A percentile compares a stretch with the other conserved stretches of the same genome.
Evolutionary conservation across 2,797 vertebrate genomes (phyloP).

Genomic region (Myiotriccus ornatus): DNA sequence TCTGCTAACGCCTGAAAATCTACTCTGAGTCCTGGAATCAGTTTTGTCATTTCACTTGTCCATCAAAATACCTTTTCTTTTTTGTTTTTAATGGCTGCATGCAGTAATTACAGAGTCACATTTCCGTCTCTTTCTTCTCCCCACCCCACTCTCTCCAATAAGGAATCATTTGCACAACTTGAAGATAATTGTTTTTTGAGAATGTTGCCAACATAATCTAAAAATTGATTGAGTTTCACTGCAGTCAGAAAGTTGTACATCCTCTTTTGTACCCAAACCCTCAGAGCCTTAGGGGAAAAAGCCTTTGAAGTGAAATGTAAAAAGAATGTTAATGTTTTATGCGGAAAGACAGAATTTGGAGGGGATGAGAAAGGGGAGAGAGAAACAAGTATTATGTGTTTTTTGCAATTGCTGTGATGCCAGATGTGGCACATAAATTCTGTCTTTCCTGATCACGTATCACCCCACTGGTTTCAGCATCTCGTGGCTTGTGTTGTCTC

Average conservation of each 20-base stretch:
- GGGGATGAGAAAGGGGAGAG: neutral
- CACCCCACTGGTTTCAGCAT: neutral
- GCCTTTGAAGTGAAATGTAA: conserved; percentile 27
- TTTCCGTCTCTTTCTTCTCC: neutral
- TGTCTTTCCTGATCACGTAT: neutral
- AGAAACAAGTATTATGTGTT: neutral
- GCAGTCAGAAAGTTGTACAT: neutral
- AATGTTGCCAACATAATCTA: neutral
- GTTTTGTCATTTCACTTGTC: neutral
- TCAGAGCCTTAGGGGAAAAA: neutral
- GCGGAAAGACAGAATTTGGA: neutral
- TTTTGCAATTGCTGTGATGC: neutral
- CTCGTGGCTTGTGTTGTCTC: neutral
- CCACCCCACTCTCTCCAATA: neutral
- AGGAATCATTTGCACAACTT: neutral
- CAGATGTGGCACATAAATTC: neutral
- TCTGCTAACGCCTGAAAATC: neutral
- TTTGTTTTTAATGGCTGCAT: neutral
- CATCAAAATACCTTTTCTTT: neutral
- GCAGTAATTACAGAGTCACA: neutral
- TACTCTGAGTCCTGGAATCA: neutral
- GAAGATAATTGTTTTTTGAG: neutral
- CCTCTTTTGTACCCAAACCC: conserved; percentile 5
- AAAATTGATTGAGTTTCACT: conserved; percentile 31
- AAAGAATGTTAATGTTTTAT: conserved; percentile 25